These are phyloP conservation scores for Discoglossus pictus DNA, from an alignment of 2,797 vertebrate species.

Conservation along the genomic window DNA sequence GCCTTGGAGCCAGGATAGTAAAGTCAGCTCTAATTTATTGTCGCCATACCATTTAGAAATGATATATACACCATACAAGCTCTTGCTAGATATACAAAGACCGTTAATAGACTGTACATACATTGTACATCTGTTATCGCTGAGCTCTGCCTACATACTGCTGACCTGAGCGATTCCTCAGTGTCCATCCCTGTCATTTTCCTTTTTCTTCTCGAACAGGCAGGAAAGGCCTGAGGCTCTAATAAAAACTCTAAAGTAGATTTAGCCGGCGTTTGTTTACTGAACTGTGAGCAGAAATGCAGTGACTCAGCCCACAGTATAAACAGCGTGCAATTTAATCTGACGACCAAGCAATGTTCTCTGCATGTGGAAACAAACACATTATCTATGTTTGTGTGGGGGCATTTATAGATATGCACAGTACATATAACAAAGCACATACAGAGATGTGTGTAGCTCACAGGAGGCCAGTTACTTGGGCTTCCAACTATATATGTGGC, in stretches of 20 bases:
- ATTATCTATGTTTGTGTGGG: no score
- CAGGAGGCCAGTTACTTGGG: no score
- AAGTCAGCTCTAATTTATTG: no score
- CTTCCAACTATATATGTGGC: no score
- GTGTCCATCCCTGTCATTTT: conserved; percentile 6
- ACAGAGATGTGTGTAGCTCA: no score
- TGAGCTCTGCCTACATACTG: conserved; percentile 17
- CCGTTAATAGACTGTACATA: conserved; percentile 11
- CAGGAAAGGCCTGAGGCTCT: conserved; percentile 26
- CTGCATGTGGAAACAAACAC: neutral
- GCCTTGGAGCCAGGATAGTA: no score
- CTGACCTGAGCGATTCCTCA: conserved; percentile 26
- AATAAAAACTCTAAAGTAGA: conserved; percentile 17
- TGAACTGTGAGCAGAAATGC: conserved; percentile 27
- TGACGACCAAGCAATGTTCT: conserved; percentile 1
- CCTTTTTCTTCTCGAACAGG: conserved; percentile 18
- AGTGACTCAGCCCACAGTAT: conserved; percentile 13
- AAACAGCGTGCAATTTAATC: conserved; percentile 5
- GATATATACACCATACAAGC: no score
- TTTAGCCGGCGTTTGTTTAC: conserved; percentile 29
- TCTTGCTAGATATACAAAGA: no score
- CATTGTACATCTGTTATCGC: conserved; percentile 18
- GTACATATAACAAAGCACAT: neutral
- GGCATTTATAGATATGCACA: neutral
- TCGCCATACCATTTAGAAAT: no score